Base-by-base conservation (phyloP, 2,113 vertebrate genomes). In the Hydropotes inermis region DNA sequence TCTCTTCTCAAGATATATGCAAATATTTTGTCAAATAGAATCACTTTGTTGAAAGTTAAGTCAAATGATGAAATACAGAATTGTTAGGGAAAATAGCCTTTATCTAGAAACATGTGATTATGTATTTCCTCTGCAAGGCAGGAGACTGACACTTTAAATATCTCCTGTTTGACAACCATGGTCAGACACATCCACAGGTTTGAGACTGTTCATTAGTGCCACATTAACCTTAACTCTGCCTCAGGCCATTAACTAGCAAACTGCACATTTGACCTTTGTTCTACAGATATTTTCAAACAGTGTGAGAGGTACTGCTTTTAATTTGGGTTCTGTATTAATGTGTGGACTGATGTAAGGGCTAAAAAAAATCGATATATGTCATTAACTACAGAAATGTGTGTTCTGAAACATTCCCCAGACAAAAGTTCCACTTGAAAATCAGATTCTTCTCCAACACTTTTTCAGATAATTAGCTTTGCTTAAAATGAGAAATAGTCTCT, bases 201-300 rank as follows among this genome's bases (percentile, higher is more conserved):
- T 96, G 97, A 98, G 97, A 78, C 52, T 88, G 96, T 97, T 98
- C 98, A 98, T 97, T 98, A 98, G 90, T 97, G 95, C 89, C 97
- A 84, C 95, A 96, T 98, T 98, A 98, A 98, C 97, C 98, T 98
- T 89, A 95, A 89, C 92, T 98, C 97, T 98, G 98, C 97, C 95
- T 98, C 84, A 90, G 98, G 98, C 97, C 98, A 96, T 98, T 98
- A 98, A 87, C 96, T 98, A 97, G 97, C 97, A 97, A 98, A 98
- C 96, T 85, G 92, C 98, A 94, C 98, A 95, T 91, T 96, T 98
- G 98, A 98, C 97, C 97, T 99, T 98, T 98, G 97, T 97, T 98
- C 97, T 87, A 96, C 92, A 89, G 87, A 89, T 82, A 98, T 98
- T 99, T 94, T 98, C 97, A 87, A 98, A 95, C 91, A 87, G 94